These are phyloP conservation scores for Intellagama lesueurii DNA, from an alignment of 2,797 vertebrate species.

Conservation along the genomic window DNA sequence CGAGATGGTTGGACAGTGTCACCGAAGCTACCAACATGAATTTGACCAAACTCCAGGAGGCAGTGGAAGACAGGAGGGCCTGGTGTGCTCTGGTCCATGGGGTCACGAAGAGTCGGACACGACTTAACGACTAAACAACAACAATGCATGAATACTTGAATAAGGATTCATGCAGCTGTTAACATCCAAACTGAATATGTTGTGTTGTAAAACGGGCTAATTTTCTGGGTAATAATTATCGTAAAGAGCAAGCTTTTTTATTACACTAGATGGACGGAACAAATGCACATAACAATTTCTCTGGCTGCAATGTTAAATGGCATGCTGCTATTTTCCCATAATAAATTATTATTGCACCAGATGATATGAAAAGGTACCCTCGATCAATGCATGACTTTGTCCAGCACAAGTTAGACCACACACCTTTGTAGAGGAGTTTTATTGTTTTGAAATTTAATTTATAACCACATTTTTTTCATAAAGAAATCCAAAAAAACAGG, in stretches of 20 bases:
- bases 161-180: constrained; percentile 11
- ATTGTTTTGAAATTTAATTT: neutral
- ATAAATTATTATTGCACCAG: neutral
- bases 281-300: neutral
- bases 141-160: constrained; percentile 5
- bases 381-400: neutral
- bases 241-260: constrained; percentile 13
- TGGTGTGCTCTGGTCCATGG: too few relatives aligned
- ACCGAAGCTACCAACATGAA: too few relatives aligned
- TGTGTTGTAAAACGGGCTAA: neutral
- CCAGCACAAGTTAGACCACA: too few relatives aligned
- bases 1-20: too few relatives aligned
- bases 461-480: neutral
- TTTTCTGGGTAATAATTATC: constrained; percentile 37
- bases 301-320: neutral
- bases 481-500: neutral
- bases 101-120: too few relatives aligned
- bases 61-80: too few relatives aligned
- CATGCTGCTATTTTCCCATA: neutral
- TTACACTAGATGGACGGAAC: neutral
- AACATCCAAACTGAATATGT: constrained; percentile 9
- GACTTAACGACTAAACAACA: too few relatives aligned
- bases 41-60: too few relatives aligned
- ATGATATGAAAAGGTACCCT: neutral
- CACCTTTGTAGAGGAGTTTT: neutral